phyloP scores from a whole-genome alignment of 2,797 vertebrate species.

The Pangasius djambal region DNA sequence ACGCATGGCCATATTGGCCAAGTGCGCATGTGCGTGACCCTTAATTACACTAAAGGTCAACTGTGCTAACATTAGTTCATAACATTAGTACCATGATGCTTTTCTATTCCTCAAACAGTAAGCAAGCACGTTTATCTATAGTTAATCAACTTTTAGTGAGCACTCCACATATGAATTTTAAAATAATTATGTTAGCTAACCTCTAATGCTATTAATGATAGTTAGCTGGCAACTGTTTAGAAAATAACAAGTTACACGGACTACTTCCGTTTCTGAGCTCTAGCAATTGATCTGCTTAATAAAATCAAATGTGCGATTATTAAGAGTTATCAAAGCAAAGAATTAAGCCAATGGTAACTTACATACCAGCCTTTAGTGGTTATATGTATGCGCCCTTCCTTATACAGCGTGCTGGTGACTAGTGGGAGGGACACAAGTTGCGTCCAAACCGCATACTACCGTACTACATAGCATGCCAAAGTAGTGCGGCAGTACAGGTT shows the following conservation, averaged over 20 bases:
- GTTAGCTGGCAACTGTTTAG: neutral
- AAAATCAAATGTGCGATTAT: neutral
- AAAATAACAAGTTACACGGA: neutral
- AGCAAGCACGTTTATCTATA: neutral
- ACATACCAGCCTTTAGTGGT: neutral
- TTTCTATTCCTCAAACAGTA: neutral
- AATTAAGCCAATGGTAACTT: neutral
- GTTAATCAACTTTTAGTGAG: neutral
- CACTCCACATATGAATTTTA: neutral
- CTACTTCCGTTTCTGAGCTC: neutral
- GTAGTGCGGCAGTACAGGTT: neutral
- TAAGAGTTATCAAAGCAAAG: neutral
- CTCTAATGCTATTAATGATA: neutral
- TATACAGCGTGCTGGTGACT: slow-evolving; percentile 31
- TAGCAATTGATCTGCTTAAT: neutral
- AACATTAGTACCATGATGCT: neutral
- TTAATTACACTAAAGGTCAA: neutral
- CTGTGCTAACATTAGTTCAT: neutral
- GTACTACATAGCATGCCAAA: neutral
- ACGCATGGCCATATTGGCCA: neutral
- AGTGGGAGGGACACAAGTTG: neutral
- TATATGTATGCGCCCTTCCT: slow-evolving; percentile 48
- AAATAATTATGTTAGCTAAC: neutral
- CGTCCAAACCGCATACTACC: neutral
- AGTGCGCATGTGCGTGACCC: slow-evolving; percentile 2